These are phyloP conservation scores for Drosophila falleni DNA, from an alignment of 2,888 invertebrate genomes.

Conservation along the genomic window DNA sequence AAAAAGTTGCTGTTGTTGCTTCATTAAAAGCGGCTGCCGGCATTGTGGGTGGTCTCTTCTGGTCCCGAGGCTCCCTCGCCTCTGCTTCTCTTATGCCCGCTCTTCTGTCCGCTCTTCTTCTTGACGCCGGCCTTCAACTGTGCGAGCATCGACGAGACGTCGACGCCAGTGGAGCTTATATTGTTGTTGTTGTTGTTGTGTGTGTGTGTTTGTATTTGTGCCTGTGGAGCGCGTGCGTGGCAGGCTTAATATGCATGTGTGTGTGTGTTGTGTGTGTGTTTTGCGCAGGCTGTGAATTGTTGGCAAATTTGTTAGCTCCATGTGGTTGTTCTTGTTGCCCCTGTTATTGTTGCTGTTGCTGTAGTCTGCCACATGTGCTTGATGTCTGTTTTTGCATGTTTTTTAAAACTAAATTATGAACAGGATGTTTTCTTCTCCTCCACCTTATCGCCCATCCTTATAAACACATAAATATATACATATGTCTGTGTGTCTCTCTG, in stretches of 20 bases:
- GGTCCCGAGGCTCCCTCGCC: slow-evolving; percentile 23
- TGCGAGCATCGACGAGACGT: slow-evolving; percentile 41
- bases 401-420: slow-evolving; percentile 71
- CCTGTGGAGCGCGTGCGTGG: slow-evolving; percentile 65
- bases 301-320: slow-evolving; percentile 77
- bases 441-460: slow-evolving; percentile 7
- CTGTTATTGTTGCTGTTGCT: slow-evolving; percentile 36
- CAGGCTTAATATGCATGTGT: slow-evolving; percentile 46
- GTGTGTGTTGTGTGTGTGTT: slow-evolving; percentile 33
- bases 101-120: slow-evolving; percentile 11
- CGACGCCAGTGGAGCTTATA: slow-evolving; percentile 61
- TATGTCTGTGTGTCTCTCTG: slow-evolving; percentile 15
- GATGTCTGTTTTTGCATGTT: slow-evolving; percentile 79
- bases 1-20: slow-evolving; percentile 64
- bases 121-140: slow-evolving; percentile 71
- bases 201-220: slow-evolving; percentile 35
- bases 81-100: slow-evolving; percentile 7
- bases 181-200: slow-evolving; percentile 16
- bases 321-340: slow-evolving; percentile 46
- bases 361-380: slow-evolving; percentile 52
- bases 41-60: slow-evolving; percentile 71
- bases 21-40: slow-evolving; percentile 74
- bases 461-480: slow-evolving; percentile 1
- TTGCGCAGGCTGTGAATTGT: slow-evolving; percentile 67
- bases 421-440: slow-evolving; percentile 55